Base-by-base conservation (phyloP, 2,888 invertebrate species). In the Anorthoa munda region DNA sequence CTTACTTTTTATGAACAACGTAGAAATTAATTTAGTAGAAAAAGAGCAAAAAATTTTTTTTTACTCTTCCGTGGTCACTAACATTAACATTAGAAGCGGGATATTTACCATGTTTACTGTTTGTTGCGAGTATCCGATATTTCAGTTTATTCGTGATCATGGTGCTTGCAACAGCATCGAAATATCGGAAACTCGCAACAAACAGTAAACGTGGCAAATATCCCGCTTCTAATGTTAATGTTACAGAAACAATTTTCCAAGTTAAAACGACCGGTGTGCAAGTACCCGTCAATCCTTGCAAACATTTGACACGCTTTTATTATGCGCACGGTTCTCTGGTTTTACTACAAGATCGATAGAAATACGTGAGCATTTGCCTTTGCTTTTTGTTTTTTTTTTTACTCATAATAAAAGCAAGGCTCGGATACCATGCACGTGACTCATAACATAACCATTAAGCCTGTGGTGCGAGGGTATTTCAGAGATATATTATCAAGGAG, bases 291-390 rank as follows among this genome's bases (percentile, higher is more conserved):
- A 59, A 63, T 63, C 58, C 23, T 56, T 23, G 23, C 61, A 59
- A 58, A 77, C 45, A 77, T 77, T 82, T 66, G 77, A 55, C 64
- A 82, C 58, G 66, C 23, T 79, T 82, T 81, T 82, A 70, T 69
- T 82, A 64, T 59, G 48, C 39, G 26, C 65, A 53, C 46, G 15
- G 55, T 39, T 45, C 26, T 65, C 51, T 60, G 53, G 58, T 55
- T 72, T 70, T 48, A 71, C 64, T 67, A 58, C 21, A 45, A 56
- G 53, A 67, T 82, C 83, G 56, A 78, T 78, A 71, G n/a, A 23
- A 67, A 58, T 71, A 78, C 78, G 66, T 67, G 77, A 64, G 53
- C 15, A 18, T 55, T 67, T 39, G 55, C 58, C 45, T 60, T 69
- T 50, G 31, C 12, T 26, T 51, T 55, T 23, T 61, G 31, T 45